phyloP scores from a whole-genome alignment of 2,888 invertebrate genomes.

The Spatulosminthurus flaviceps region DNA sequence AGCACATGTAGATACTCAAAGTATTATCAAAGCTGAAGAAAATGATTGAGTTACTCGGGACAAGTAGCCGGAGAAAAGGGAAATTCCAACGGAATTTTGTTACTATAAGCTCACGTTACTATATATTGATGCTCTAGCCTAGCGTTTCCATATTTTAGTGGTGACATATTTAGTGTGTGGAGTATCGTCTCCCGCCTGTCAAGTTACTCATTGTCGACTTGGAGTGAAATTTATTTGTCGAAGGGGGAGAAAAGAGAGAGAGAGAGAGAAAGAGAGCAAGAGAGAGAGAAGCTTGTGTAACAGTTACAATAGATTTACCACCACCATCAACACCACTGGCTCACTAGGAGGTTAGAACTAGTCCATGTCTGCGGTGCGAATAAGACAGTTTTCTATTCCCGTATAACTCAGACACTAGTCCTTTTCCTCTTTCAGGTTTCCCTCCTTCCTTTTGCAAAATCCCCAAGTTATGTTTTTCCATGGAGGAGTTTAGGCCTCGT shows the following conservation, averaged over 20 bases:
- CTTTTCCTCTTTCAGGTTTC: too few species aligned
- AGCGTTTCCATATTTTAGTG: conserved; percentile 10
- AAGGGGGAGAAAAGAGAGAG: conserved; percentile 15
- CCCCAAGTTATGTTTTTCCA: too few species aligned
- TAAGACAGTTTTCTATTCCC: neutral
- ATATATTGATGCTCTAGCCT: neutral
- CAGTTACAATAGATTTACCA: conserved; percentile 14
- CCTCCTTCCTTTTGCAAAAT: too few species aligned
- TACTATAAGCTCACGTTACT: neutral
- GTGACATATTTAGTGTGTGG: conserved; percentile 12
- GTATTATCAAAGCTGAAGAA: too few species aligned
- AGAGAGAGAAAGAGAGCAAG: too few species aligned
- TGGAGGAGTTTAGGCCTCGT: too few species aligned
- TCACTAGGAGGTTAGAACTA: neutral
- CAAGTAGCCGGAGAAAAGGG: too few species aligned
- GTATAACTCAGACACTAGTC: too few species aligned
- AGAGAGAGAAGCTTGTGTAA: neutral
- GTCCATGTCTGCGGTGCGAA: neutral
- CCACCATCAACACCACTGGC: conserved; percentile 21
- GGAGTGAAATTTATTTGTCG: conserved; percentile 23
- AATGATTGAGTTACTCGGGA: too few species aligned
- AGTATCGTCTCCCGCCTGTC: conserved; percentile 14
- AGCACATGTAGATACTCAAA: too few species aligned
- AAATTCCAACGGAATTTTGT: neutral
- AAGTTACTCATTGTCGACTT: neutral